Evolutionary conservation across 2,797 vertebrate species (phyloP).

Genomic region (Hoplostethus atlanticus): DNA sequence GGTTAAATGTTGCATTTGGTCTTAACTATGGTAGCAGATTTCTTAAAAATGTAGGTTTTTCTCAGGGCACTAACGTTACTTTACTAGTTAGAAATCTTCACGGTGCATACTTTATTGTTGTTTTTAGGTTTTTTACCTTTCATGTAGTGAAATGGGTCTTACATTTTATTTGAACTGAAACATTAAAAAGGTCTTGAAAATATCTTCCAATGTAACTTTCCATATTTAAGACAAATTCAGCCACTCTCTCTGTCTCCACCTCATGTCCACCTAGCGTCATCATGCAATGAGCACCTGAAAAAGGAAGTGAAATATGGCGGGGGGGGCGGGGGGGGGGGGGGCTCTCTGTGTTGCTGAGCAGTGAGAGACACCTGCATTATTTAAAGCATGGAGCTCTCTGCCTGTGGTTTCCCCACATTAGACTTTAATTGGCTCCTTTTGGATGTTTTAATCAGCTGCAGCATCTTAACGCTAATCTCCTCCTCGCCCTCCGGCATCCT

Average conservation of each 20-base stretch:
- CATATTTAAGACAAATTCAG: not conserved
- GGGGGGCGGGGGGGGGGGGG: not conserved
- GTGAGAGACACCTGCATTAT: slow-evolving; percentile 52
- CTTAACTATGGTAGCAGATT: too few species aligned
- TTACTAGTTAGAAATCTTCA: too few species aligned
- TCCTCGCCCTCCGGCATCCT: slow-evolving; percentile 19
- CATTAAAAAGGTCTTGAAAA: too few species aligned
- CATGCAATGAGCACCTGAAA: slow-evolving; percentile 8
- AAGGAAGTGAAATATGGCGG: slow-evolving; percentile 11
- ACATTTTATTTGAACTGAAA: too few species aligned
- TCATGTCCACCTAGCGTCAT: slow-evolving; percentile 7
- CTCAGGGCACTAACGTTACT: too few species aligned
- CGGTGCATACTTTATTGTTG: too few species aligned
- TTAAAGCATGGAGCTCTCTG: slow-evolving; percentile 50
- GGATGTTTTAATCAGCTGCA: slow-evolving; percentile 69
- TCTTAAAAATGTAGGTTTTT: too few species aligned
- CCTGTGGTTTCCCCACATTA: slow-evolving; percentile 43
- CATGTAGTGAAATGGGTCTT: too few species aligned
- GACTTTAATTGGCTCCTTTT: slow-evolving; percentile 66
- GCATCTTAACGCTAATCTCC: slow-evolving; percentile 51
- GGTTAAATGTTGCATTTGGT: too few species aligned
- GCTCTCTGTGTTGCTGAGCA: slow-evolving; percentile 21
- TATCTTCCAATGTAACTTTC: too few species aligned
- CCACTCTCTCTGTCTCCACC: not conserved
- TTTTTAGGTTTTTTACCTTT: too few species aligned